Percentiles rank a stretch among this genome's conserved stretches.
Conservation (phyloP, 1,140 invertebrate species). For the Plodia interpunctella region DNA sequence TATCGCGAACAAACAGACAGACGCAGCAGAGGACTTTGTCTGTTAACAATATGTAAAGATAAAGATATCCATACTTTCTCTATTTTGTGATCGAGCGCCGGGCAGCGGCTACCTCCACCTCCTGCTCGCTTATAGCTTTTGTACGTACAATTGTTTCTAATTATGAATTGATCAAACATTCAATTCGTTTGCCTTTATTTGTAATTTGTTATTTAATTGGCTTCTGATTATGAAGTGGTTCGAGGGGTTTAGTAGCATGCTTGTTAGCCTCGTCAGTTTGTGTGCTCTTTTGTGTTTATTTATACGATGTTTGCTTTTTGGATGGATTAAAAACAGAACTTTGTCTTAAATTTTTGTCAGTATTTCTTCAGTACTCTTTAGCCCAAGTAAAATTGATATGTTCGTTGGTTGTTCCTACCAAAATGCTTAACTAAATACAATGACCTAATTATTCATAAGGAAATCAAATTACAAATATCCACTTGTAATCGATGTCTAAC, state of each 20-base stretch:
- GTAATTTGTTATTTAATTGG: constrained; percentile 70
- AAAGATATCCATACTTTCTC: background rate
- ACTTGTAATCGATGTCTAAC: constrained; percentile 7
- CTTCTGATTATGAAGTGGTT: constrained; percentile 59
- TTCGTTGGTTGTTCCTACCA: too few relatives aligned
- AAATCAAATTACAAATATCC: background rate
- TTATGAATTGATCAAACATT: constrained; percentile 63
- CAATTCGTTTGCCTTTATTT: constrained; percentile 67
- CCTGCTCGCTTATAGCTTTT: constrained; percentile 53
- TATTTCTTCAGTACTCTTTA: too few relatives aligned
- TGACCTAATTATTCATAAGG: background rate
- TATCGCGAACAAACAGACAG: too few relatives aligned
- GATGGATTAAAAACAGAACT: too few relatives aligned
- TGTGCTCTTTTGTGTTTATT: background rate
- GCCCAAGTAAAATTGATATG: too few relatives aligned
- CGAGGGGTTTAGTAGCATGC: constrained; percentile 34
- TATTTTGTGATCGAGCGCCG: constrained; percentile 49
- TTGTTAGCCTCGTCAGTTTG: constrained; percentile 23
- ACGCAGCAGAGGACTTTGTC: too few relatives aligned
- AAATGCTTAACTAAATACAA: background rate
- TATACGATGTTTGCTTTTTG: too few relatives aligned
- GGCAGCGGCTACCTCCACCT: constrained; percentile 43
- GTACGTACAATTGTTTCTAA: constrained; percentile 71
- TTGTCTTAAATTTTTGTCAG: too few relatives aligned
- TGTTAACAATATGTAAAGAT: too few relatives aligned